Evolutionary conservation across 2,113 vertebrate genomes (phyloP).

Genomic region (Paraplagusia blochii): DNA sequence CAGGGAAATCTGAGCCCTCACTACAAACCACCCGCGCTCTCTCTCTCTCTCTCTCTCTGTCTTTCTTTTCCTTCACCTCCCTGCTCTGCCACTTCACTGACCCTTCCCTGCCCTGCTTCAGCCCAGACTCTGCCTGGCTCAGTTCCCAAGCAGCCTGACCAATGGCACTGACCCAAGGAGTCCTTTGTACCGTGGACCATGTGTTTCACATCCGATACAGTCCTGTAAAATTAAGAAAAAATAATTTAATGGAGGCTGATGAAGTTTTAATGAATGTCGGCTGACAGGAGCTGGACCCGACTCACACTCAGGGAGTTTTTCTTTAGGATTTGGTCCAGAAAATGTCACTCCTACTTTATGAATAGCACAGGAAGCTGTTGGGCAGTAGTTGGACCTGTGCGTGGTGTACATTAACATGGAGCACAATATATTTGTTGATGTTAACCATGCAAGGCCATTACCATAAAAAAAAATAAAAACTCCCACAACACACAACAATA

Average conservation of each 20-base stretch:
- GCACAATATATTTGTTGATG: neutral
- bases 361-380: constrained; percentile 34
- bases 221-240: constrained; percentile 20
- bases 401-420: constrained; percentile 4
- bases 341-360: constrained; percentile 14
- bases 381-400: constrained; percentile 32
- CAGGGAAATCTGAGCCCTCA: constrained; percentile 29
- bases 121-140: neutral
- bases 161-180: constrained; percentile 16
- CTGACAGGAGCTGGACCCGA: constrained; percentile 28
- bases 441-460: constrained; percentile 7
- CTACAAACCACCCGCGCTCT: neutral
- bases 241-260: constrained; percentile 26
- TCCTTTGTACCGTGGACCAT: neutral
- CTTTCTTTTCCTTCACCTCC: neutral
- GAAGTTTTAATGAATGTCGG: constrained; percentile 31
- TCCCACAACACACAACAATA: constrained; percentile 4
- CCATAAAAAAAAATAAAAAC: neutral
- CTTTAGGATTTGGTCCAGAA: constrained; percentile 45
- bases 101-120: constrained; percentile 9
- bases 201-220: constrained; percentile 25
- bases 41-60: neutral
- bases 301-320: constrained; percentile 27
- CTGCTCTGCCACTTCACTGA: neutral
- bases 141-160: constrained; percentile 8